These are phyloP conservation scores for Archips crataeganus DNA, from an alignment of 2,888 invertebrate species.

Conservation along the genomic window DNA sequence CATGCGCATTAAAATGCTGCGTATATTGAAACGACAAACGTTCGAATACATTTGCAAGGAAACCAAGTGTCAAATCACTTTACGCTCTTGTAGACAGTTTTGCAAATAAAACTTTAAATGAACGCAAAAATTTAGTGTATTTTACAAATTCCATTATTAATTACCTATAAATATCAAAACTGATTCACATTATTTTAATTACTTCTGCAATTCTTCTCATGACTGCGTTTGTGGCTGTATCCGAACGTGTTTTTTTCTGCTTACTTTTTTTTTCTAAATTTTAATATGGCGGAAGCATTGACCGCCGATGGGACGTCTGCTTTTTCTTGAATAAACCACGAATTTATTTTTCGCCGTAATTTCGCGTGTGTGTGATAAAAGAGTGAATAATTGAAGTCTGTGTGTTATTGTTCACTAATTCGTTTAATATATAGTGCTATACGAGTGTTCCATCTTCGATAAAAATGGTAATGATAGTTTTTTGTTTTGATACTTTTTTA, in stretches of 20 bases:
- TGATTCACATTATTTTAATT: neutral
- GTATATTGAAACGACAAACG: constrained; percentile 9
- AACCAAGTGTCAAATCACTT: neutral
- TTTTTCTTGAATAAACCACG: constrained; percentile 67
- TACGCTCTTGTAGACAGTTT: neutral
- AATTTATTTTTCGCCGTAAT: constrained; percentile 58
- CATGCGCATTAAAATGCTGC: constrained; percentile 22
- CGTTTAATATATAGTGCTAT: constrained; percentile 46
- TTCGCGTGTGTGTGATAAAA: constrained; percentile 61
- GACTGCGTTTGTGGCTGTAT: neutral
- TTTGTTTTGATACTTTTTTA: constrained; percentile 87
- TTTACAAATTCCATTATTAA: neutral
- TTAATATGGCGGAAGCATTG: constrained; percentile 85
- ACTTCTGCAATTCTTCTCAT: neutral
- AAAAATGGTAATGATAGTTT: constrained; percentile 87
- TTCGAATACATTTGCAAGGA: constrained; percentile 15
- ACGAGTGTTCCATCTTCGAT: constrained; percentile 57
- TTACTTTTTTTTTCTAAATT: constrained; percentile 76
- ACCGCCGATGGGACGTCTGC: constrained; percentile 80
- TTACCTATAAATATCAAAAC: neutral
- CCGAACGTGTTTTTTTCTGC: constrained; percentile 44
- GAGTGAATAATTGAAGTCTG: constrained; percentile 57
- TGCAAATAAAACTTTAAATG: neutral
- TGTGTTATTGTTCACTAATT: constrained; percentile 50
- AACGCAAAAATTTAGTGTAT: neutral